phyloP scores from a whole-genome alignment of 2,888 invertebrate species.

The Drymonia ruficornis region DNA sequence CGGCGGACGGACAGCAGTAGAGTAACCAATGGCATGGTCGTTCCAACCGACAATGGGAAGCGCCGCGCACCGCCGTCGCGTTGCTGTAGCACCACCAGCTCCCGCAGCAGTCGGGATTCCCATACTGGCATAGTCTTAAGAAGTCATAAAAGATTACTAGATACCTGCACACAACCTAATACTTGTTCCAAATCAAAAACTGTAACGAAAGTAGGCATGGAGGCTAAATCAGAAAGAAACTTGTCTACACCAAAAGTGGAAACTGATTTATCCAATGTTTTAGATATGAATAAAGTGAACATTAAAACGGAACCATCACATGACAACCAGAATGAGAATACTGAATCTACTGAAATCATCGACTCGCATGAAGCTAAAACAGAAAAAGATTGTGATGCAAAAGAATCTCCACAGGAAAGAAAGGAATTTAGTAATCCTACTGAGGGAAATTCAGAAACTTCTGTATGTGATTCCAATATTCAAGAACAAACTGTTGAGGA shows the following conservation, averaged over 20 bases:
- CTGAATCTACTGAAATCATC: constrained; percentile 46
- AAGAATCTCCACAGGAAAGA: constrained; percentile 70
- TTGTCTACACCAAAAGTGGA: constrained; percentile 63
- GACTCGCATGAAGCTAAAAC: constrained; percentile 50
- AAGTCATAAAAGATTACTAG: constrained; percentile 85
- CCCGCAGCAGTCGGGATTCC: constrained; percentile 76
- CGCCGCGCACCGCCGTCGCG: constrained; percentile 64
- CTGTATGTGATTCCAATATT: constrained; percentile 47
- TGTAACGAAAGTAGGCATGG: constrained; percentile 54
- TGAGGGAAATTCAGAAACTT: constrained; percentile 48
- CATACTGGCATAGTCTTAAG: constrained; percentile 85
- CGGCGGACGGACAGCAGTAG: constrained; percentile 66
- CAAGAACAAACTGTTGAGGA: constrained; percentile 60
- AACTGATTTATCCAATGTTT: constrained; percentile 52
- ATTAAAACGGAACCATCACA: constrained; percentile 55
- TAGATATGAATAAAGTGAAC: constrained; percentile 53
- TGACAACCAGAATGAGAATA: constrained; percentile 47
- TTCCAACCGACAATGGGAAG: constrained; percentile 57
- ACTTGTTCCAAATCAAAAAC: constrained; percentile 62
- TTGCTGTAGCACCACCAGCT: constrained; percentile 79
- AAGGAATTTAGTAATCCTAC: constrained; percentile 47
- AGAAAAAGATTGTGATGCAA: constrained; percentile 60
- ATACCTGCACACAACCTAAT: constrained; percentile 56
- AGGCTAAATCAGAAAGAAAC: constrained; percentile 60
- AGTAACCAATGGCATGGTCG: constrained; percentile 55